Base-by-base conservation (phyloP, 1,140 invertebrate genomes). In the Drosophila trapezifrons region DNA sequence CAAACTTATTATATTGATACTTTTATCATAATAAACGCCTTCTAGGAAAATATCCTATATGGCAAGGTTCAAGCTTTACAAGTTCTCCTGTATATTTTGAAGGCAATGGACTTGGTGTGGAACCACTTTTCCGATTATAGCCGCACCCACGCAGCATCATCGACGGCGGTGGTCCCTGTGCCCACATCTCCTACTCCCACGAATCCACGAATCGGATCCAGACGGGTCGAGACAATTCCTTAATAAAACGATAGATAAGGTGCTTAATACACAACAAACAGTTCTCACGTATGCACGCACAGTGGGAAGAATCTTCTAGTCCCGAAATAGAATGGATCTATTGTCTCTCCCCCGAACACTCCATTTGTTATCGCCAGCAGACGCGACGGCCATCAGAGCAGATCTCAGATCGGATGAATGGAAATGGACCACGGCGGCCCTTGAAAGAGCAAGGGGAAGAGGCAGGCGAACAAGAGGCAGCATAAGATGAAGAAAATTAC, bases 401-500 rank as follows among this genome's bases (percentile, higher is more conserved):
- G 51, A 54, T 54, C 51, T 52, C 51, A 37, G 51, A 54, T 54
- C 51, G 51, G 32, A 54, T 89, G 85, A 89, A 90, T 87, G 80
- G 70, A 56, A 76, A 65, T 83, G 83, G 84, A 80, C 76, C 63
- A 76, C 42, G 58, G 69, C 67, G 70, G 58, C 72, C 55, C 76
- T 84, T 85, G 67, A 76, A 80, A 80, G 56, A 64, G 60, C 32
- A 29, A 59, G 37, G 43, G 47, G 38, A 60, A 62, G 42, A 58
- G 46, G 60, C 37, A n/a, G 12, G n/a, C 17, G 65, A 17, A 73
- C 47, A 58, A 65, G 52, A 76, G 22, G 35, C 43, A 49, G 43
- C 64, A 69, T 66, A 82, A 69, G 75, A 84, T 78, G 74, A 80
- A 73, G 65, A 77, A 86, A 89, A 89, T 80, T 87, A 84, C 57